Conservation (phyloP, 2,888 invertebrate species). For the Subacronicta megacephala region DNA sequence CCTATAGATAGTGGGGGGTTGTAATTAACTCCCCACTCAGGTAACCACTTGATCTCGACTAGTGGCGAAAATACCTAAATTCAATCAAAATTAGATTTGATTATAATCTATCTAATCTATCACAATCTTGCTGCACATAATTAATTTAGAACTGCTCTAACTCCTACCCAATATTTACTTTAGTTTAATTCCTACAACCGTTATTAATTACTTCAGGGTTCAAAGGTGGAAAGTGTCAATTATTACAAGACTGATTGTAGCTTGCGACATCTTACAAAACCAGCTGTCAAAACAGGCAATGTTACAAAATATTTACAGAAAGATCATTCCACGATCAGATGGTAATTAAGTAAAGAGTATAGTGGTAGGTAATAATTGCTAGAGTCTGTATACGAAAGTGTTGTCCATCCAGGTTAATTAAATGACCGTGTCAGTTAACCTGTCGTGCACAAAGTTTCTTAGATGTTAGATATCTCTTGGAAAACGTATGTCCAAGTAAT, state of each 20-base stretch:
- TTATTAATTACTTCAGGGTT: constrained; percentile 34
- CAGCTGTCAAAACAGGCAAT: constrained; percentile 9
- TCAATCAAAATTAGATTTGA: no score
- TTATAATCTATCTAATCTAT: no score
- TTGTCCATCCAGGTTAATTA: constrained; percentile 4
- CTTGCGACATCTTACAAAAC: constrained; percentile 21
- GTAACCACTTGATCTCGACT: no score
- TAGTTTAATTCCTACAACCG: not conserved
- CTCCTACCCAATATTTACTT: not conserved
- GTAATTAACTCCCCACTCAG: no score
- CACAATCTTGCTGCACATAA: no score
- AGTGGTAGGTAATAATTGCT: constrained; percentile 24
- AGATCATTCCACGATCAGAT: constrained; percentile 26
- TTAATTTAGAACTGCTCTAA: not conserved
- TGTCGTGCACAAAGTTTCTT: no score
- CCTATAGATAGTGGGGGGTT: no score
- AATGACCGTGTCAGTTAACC: no score
- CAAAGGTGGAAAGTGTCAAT: constrained; percentile 32
- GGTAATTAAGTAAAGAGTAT: constrained; percentile 35
- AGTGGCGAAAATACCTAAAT: no score
- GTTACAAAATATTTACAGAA: constrained; percentile 34
- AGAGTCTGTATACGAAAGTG: constrained; percentile 24
- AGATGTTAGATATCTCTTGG: no score
- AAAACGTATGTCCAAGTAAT: no score
- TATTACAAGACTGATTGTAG: constrained; percentile 32